A percentile compares a stretch with the other conserved stretches of the same genome.
Conservation (phyloP, 2,113 vertebrate genomes). For the Baryphthengus martii region DNA sequence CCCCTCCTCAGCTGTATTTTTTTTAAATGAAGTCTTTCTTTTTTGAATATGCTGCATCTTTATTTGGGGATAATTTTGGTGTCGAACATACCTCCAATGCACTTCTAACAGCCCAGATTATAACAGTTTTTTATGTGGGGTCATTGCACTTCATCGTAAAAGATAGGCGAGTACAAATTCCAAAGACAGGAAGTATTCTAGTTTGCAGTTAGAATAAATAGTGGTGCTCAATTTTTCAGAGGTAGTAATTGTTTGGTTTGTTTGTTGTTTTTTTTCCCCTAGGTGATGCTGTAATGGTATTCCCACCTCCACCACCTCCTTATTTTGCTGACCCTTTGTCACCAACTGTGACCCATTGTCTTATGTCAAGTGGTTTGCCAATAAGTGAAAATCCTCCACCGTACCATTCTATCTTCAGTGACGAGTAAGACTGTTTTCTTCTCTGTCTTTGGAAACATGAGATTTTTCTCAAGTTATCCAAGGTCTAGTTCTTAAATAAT, state of each 20-base stretch:
- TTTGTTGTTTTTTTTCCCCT: background rate
- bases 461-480: background rate
- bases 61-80: background rate
- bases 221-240: background rate
- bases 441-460: background rate
- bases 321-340: slow-evolving; percentile 73
- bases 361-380: background rate
- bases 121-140: background rate
- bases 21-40: background rate
- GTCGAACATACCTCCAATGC: background rate
- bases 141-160: background rate
- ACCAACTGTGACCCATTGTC: background rate
- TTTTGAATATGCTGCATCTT: background rate
- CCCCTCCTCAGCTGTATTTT: background rate
- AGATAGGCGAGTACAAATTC: background rate
- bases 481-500: background rate
- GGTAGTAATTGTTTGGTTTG: background rate
- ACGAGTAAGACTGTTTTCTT: slow-evolving; percentile 66
- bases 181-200: background rate
- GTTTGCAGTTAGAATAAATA: background rate
- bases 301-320: slow-evolving; percentile 78
- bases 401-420: slow-evolving; percentile 70
- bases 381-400: slow-evolving; percentile 73
- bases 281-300: slow-evolving; percentile 78
- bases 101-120: background rate